Conservation (phyloP, 2,797 vertebrate species). For the Sebastes vulpes region DNA sequence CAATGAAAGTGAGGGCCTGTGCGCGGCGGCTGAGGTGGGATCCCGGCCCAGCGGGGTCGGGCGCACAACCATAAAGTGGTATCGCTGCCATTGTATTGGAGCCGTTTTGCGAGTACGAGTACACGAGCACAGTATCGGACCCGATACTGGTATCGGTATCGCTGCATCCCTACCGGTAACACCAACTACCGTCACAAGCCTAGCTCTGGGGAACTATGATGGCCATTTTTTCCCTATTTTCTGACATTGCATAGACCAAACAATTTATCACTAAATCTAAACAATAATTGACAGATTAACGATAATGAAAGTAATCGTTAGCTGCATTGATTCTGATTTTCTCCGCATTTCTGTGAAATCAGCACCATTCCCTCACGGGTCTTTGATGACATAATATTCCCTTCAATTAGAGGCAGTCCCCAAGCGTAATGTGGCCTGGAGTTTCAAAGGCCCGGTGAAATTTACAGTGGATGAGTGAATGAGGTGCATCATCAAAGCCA, state of each 20-base stretch:
- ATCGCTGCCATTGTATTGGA: too few relatives aligned
- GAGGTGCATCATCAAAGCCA: slow-evolving; percentile 30
- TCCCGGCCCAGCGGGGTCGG: too few relatives aligned
- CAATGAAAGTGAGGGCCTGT: too few relatives aligned
- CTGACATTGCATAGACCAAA: not conserved
- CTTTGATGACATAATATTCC: slow-evolving; percentile 30
- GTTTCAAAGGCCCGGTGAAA: slow-evolving; percentile 43
- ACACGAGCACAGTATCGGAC: too few relatives aligned
- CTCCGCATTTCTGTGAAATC: not conserved
- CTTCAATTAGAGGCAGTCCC: slow-evolving; percentile 27
- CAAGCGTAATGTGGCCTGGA: slow-evolving; percentile 4
- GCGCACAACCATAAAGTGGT: too few relatives aligned
- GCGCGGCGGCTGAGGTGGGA: too few relatives aligned
- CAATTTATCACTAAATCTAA: not conserved
- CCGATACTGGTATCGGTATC: too few relatives aligned
- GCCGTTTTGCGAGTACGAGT: too few relatives aligned
- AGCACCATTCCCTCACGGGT: not conserved
- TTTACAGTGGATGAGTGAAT: slow-evolving; percentile 14
- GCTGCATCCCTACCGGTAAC: too few relatives aligned
- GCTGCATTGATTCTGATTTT: not conserved
- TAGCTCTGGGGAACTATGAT: not conserved
- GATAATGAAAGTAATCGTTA: not conserved
- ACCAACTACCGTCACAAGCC: too few relatives aligned
- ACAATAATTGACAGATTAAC: not conserved
- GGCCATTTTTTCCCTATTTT: not conserved